Evolutionary conservation across 2,888 invertebrate genomes (phyloP), one percentile per base, ranked within the genome.

Genomic region (Tipula lateralis): DNA sequence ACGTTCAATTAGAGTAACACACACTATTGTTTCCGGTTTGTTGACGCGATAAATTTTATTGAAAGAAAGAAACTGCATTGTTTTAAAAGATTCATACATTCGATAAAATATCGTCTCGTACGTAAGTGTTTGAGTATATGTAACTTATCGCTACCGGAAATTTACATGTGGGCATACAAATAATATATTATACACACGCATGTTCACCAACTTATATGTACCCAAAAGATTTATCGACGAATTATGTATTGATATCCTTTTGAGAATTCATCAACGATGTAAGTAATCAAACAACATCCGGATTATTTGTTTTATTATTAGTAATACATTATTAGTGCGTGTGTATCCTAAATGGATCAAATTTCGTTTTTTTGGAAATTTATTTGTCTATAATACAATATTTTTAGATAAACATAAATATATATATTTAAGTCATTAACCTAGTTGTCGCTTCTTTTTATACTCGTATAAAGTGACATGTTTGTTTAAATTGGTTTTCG

Each of bases 341-440:
- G n/a, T 16, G 3, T 50, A 19, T 66, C 66, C 66, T 66, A 66
- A 66, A 66, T 66, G 66, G 66, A 66, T 66, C 24, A 66, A 19
- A 24, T 66, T 66, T 66, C 66, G 24, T 66, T 66, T 39, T 39
- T 39, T 66, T 44, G 44, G 44, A 44, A 44, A 5, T 66, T 66
- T 66, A 24, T 24, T 24, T 66, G 24, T 66, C 9, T 66, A n/a
- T n/a, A n/a, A n/a, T n/a, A n/a, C n/a, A 66, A 66, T 66, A 66
- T 66, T 66, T 66, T 66, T 24, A 66, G 66, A 66, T 66, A 44
- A 44, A 44, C 16, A 19, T 0, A 44, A 44, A 44, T 44, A 16
- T 16, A 44, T 44, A 50, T 50, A 50, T 66, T 66, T 66, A 66
- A 66, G 66, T 66, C 66, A 66, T 66, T 66, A 66, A 66, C 66